A percentile compares a stretch with the other conserved stretches of the same genome.
These are phyloP conservation scores for Lasioglossum baleicum DNA, from an alignment of 1,140 invertebrate genomes.

Conservation along the genomic window DNA sequence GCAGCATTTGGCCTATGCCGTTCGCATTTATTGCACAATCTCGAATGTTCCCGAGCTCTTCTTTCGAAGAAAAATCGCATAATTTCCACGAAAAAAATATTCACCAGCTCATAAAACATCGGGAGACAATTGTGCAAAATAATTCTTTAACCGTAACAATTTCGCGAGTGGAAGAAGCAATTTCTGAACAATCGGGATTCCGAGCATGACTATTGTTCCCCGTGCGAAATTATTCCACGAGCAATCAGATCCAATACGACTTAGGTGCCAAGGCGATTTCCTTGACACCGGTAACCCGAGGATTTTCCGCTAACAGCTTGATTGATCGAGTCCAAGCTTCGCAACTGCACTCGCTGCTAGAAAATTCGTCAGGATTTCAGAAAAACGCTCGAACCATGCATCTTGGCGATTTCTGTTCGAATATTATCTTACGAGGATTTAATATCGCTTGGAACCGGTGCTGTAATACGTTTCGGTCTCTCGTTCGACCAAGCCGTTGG, in stretches of 20 bases:
- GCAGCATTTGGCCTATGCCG: too few species aligned
- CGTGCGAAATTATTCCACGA: not conserved
- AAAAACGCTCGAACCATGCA: not conserved
- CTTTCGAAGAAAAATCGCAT: too few species aligned
- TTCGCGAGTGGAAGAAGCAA: too few species aligned
- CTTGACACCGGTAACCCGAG: not conserved
- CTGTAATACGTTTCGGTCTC: not conserved
- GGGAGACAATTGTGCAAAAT: too few species aligned
- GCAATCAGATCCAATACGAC: not conserved
- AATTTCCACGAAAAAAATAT: too few species aligned
- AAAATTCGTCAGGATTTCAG: not conserved
- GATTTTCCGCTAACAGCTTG: not conserved
- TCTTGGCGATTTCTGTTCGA: not conserved
- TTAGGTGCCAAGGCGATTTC: not conserved
- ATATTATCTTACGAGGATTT: not conserved
- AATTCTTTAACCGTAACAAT: too few species aligned
- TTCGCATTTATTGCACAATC: too few species aligned
- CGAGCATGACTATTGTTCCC: not conserved
- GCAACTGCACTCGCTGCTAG: too few species aligned
- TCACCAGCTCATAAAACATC: too few species aligned
- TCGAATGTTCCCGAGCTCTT: too few species aligned
- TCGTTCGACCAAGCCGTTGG: not conserved
- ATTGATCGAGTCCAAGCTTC: not conserved
- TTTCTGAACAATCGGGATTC: too few species aligned
- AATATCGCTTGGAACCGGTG: not conserved